Evolutionary conservation across 1,140 invertebrate genomes (phyloP), one percentile per base, ranked within the genome.

Genomic region (Orussus abietinus): DNA sequence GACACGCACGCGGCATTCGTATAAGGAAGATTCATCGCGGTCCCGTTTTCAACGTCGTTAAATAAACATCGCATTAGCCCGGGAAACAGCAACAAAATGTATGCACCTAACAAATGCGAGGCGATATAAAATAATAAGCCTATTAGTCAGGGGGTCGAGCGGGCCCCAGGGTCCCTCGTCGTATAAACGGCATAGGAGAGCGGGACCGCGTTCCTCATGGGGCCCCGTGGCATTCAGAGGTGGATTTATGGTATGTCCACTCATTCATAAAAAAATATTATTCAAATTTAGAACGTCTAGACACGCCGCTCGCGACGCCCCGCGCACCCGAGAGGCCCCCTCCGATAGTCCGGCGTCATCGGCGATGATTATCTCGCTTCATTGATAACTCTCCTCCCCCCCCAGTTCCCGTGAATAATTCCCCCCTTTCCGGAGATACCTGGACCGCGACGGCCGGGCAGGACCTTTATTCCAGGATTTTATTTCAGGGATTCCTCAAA

Each of bases 241-340:
- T 45, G 55, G 67, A 72, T 71, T 72, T 71, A 72, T 72, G 62
- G 51, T 49, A 48, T 59, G 61, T 65, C 64, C 53, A 47, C 52
- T 68, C 68, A 72, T 71, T 72, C 68, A 70, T 71, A 69, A 72
- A 69, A n/a, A n/a, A 72, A 69, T 71, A 71, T 68, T 68, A 68
- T 72, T 71, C 66, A 71, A 70, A 72, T 72, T 72, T 66, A 63
- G 60, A 70, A 61, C 51, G 63, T 66, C 65, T 62, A 66, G 63
- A 66, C 64, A 49, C 43, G 33, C n/a, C n/a, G n/a, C n/a, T n/a
- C n/a, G 45, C 41, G 42, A 48, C 47, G 37, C 33, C 12, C 15
- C 13, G 2, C 20, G 11, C 35, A 14, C 29, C 25, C 35, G 17
- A 33, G 36, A 21, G 31, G n/a, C n/a, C n/a, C n/a, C n/a, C 44